phyloP scores from a whole-genome alignment of 2,113 vertebrate species.

The Varanus komodoensis region DNA sequence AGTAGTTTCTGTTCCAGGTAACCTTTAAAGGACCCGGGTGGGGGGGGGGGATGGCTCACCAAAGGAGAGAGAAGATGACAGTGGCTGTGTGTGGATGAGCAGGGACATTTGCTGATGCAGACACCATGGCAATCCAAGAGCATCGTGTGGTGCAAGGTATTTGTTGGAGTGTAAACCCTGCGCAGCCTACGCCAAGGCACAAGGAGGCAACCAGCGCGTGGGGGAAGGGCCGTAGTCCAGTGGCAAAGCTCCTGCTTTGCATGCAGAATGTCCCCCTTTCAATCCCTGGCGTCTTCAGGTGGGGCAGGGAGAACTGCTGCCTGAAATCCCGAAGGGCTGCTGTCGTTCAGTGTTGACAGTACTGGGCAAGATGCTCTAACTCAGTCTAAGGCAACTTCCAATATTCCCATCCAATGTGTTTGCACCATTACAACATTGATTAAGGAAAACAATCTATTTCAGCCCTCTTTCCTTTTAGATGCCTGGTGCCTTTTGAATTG shows the following conservation, averaged over 20 bases:
- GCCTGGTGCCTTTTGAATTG: rapidly evolving
- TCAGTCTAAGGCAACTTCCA: too few species aligned
- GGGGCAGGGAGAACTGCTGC: too few species aligned
- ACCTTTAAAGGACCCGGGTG: background rate
- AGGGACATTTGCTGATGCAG: background rate
- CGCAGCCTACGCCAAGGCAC: background rate
- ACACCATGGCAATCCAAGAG: background rate
- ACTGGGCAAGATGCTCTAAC: too few species aligned
- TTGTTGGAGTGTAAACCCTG: background rate
- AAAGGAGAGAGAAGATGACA: background rate
- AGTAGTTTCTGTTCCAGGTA: background rate
- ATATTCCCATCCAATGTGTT: rapidly evolving
- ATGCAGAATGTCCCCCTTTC: too few species aligned
- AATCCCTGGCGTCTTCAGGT: too few species aligned
- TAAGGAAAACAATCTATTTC: rapidly evolving
- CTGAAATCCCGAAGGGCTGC: too few species aligned
- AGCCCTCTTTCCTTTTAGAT: background rate
- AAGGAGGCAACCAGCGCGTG: background rate
- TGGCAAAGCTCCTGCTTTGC: too few species aligned
- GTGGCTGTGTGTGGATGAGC: background rate
- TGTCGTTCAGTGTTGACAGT: too few species aligned
- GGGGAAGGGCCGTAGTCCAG: too few species aligned
- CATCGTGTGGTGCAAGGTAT: background rate
- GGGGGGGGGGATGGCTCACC: background rate
- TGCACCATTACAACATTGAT: rapidly evolving